phyloP scores from a whole-genome alignment of 2,797 vertebrate genomes.

The Myiotriccus ornatus region DNA sequence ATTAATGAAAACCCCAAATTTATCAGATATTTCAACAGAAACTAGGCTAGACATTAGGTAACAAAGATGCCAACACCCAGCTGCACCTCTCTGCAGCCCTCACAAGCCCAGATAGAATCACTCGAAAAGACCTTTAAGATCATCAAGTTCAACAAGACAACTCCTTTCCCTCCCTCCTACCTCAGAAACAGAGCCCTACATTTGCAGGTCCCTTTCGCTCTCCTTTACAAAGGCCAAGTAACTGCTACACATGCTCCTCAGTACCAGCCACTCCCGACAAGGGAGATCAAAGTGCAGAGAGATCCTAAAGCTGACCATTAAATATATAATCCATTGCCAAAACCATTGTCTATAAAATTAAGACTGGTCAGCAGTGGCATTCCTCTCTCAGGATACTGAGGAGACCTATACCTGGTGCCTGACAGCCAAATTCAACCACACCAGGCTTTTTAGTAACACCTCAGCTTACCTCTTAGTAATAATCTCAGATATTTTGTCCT shows the following conservation, averaged over 20 bases:
- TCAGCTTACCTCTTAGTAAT: neutral
- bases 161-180: neutral
- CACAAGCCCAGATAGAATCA: neutral
- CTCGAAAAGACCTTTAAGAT: neutral
- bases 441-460: neutral
- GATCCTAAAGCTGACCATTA: neutral
- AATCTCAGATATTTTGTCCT: neutral
- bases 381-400: neutral
- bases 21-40: slow-evolving; percentile 17
- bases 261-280: neutral
- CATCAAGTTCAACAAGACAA: neutral
- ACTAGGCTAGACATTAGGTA: neutral
- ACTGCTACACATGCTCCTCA: neutral
- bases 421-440: neutral
- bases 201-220: neutral
- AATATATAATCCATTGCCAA: neutral
- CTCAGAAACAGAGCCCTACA: neutral
- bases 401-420: neutral
- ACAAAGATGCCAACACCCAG: neutral
- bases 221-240: neutral
- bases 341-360: neutral
- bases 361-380: neutral
- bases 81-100: neutral
- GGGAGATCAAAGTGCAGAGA: neutral
- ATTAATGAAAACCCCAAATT: neutral